phyloP scores from a whole-genome alignment of 2,797 vertebrate genomes.

The Pseudomugil gertrudae region DNA sequence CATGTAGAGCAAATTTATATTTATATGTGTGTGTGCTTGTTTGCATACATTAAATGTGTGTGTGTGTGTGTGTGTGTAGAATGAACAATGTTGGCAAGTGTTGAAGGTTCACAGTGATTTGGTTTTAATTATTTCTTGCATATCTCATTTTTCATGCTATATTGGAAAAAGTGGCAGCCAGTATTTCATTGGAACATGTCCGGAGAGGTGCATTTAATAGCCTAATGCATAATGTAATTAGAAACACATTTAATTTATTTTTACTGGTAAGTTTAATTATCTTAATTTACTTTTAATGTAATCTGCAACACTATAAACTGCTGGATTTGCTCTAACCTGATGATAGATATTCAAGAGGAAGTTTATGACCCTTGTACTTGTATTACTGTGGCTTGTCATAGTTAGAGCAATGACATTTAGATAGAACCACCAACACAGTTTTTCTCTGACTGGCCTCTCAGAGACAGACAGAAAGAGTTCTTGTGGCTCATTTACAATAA shows the following conservation, averaged over 20 bases:
- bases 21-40: too few species aligned
- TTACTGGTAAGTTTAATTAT: slow-evolving; percentile 26
- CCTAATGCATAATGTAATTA: slow-evolving; percentile 27
- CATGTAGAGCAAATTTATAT: too few species aligned
- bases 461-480: slow-evolving; percentile 31
- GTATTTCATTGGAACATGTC: slow-evolving; percentile 17
- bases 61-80: too few species aligned
- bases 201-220: slow-evolving; percentile 10
- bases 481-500: slow-evolving; percentile 27
- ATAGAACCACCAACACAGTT: slow-evolving; percentile 39
- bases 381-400: slow-evolving; percentile 50
- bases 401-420: slow-evolving; percentile 64
- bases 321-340: slow-evolving; percentile 7
- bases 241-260: slow-evolving; percentile 32
- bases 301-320: slow-evolving; percentile 27
- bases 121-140: not conserved
- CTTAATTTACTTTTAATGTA: slow-evolving; percentile 31
- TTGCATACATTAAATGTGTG: too few species aligned
- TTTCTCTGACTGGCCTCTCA: slow-evolving; percentile 33
- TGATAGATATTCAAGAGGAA: slow-evolving; percentile 13
- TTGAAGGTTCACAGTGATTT: not conserved
- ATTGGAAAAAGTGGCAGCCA: not conserved
- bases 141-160: not conserved
- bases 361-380: slow-evolving; percentile 30
- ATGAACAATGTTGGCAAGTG: not conserved